A percentile compares a stretch with the other conserved stretches of the same genome.
Conservation (phyloP, 2,888 invertebrate species). For the Lithophane socia region DNA sequence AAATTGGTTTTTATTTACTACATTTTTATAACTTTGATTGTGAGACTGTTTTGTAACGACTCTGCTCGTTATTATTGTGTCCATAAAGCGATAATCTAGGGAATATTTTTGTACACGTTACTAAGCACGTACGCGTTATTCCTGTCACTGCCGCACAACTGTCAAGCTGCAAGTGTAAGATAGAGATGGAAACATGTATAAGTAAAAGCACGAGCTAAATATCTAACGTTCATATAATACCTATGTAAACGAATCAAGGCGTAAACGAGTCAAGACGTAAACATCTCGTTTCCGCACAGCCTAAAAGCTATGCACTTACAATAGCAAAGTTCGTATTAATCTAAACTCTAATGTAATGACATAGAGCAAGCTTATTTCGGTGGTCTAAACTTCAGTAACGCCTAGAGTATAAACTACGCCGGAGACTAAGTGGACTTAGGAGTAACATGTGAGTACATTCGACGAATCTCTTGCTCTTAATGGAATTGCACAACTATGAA, state of each 20-base stretch:
- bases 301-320: conserved; percentile 12
- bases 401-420: conserved; percentile 37
- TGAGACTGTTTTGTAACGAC: not conserved
- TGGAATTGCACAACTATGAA: conserved; percentile 38
- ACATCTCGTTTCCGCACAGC: not conserved
- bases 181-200: not conserved
- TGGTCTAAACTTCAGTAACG: conserved; percentile 42
- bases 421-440: conserved; percentile 51
- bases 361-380: conserved; percentile 42
- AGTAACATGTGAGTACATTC: conserved; percentile 38
- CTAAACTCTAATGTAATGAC: conserved; percentile 18
- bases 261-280: too few species aligned
- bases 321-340: conserved; percentile 20
- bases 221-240: too few species aligned
- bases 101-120: not conserved
- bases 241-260: too few species aligned
- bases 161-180: not conserved
- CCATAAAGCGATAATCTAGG: not conserved
- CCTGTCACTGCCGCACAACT: too few species aligned
- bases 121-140: not conserved
- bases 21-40: not conserved
- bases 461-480: conserved; percentile 34
- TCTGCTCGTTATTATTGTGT: not conserved
- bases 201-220: not conserved
- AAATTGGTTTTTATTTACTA: not conserved